phyloP scores from a whole-genome alignment of 1,140 invertebrate species.

The Drosophila carrolli region DNA sequence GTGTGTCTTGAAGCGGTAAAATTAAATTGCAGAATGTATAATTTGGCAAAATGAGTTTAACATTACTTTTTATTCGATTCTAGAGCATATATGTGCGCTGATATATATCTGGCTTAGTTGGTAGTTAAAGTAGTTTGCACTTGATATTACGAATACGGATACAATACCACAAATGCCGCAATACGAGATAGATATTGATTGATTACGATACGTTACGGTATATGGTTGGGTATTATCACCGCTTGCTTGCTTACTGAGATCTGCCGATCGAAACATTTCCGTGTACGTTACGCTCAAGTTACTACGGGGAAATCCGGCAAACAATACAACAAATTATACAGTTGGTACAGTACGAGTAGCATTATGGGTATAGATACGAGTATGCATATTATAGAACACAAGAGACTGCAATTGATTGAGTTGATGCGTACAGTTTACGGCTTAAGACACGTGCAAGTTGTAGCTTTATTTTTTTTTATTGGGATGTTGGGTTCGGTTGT shows the following conservation, averaged over 20 bases:
- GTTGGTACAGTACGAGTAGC: slow-evolving; percentile 53
- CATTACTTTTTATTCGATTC: not conserved
- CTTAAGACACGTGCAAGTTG: slow-evolving; percentile 71
- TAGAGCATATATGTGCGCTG: slow-evolving; percentile 17
- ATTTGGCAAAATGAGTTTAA: not conserved
- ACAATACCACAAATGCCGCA: slow-evolving; percentile 53
- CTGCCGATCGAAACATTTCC: slow-evolving; percentile 58
- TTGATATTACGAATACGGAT: slow-evolving; percentile 52
- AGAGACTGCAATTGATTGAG: slow-evolving; percentile 58
- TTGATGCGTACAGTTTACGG: slow-evolving; percentile 52
- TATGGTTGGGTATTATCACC: slow-evolving; percentile 33
- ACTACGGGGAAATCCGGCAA: slow-evolving; percentile 49
- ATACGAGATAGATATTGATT: slow-evolving; percentile 44
- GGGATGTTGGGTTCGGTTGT: slow-evolving; percentile 18
- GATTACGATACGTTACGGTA: slow-evolving; percentile 41
- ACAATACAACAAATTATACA: slow-evolving; percentile 63
- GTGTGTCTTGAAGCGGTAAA: not conserved
- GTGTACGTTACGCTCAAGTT: slow-evolving; percentile 54
- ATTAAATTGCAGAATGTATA: not conserved
- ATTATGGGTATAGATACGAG: slow-evolving; percentile 51
- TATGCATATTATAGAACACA: slow-evolving; percentile 58
- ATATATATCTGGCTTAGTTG: slow-evolving; percentile 48
- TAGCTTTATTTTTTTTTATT: slow-evolving; percentile 17
- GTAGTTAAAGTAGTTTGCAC: slow-evolving; percentile 50
- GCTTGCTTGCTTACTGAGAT: slow-evolving; percentile 45